Base-by-base conservation (phyloP, 1,140 invertebrate genomes). In the Carcinoscorpius rotundicauda region DNA sequence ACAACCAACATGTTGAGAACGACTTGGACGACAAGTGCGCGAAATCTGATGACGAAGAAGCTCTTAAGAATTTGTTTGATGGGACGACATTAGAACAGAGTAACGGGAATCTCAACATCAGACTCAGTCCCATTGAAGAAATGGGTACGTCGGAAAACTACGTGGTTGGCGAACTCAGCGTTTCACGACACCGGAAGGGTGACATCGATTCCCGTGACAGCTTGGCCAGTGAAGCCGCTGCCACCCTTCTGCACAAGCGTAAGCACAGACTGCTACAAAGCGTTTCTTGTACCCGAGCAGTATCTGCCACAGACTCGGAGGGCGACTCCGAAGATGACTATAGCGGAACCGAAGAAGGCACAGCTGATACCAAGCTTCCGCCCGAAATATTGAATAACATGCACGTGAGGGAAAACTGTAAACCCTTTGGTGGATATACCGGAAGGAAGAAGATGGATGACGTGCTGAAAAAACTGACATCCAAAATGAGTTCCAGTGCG, bases 401-500 rank as follows among this genome's bases (percentile, higher is more conserved):
- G 69, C 78, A 80, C 69, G 80, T 77, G 69, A 79, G 71, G 71
- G 79, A 75, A 67, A 79, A 76, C 60, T 76, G 75, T 61, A 81
- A 79, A 64, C 80, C 79, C 66, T 81, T 79, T 50, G 77, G 74
- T 71, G 80, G 64, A 67, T 66, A 65, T 48, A 66, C 63, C 49
- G 61, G 62, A 62, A 65, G 70, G 59, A 64, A 68, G 71, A 86
- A 87, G n/a, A 89, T 90, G 87, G 87, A 90, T 79, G 86, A 90
- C 79, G 87, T 90, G 5, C 79, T 90, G n/a, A 89, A 89, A 75
- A 81, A 86, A 74, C 79, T 90, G 70, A 88, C 87, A 61, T 87
- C 86, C 64, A 90, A 89, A 76, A 87, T 87, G 80, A 85, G 85
- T 75, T 84, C 80, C 73, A 85, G 82, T 71, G 82, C 82, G 9